phyloP scores from a whole-genome alignment of 2,888 invertebrate species.

The Plebejus melissa region DNA sequence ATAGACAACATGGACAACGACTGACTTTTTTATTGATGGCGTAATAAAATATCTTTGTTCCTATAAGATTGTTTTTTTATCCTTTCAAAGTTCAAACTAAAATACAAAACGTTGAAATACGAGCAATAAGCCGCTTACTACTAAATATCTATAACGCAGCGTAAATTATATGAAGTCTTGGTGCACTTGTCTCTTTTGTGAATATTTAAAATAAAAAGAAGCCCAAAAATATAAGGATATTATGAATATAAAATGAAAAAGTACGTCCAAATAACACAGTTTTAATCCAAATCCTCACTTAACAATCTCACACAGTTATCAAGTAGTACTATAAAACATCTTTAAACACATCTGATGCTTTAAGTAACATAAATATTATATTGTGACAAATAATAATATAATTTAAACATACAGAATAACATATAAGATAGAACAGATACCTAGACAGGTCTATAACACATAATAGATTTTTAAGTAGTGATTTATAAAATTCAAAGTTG shows the following conservation, averaged over 20 bases:
- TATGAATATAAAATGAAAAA: background rate
- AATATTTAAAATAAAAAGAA: too few species aligned
- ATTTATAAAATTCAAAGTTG: background rate
- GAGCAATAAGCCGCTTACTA: too few species aligned
- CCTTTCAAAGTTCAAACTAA: too few species aligned
- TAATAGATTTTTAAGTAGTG: background rate
- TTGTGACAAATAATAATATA: background rate
- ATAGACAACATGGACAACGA: background rate
- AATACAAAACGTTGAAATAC: too few species aligned
- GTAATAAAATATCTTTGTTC: too few species aligned
- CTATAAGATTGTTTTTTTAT: too few species aligned
- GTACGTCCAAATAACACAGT: conserved; percentile 13
- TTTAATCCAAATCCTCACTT: conserved; percentile 15
- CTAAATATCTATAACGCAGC: too few species aligned
- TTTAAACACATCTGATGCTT: background rate
- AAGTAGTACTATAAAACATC: background rate
- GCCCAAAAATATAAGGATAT: too few species aligned
- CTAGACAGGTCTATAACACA: background rate
- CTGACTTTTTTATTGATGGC: background rate
- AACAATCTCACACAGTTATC: conserved; percentile 6
- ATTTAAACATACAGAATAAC: background rate
- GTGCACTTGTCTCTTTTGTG: too few species aligned
- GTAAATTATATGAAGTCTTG: too few species aligned
- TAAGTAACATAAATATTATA: background rate
- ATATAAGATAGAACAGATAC: background rate